Percentiles rank a stretch among this genome's conserved stretches.
These are phyloP conservation scores for Vanacampus margaritifer DNA, from an alignment of 2,113 vertebrate genomes.

Conservation along the genomic window DNA sequence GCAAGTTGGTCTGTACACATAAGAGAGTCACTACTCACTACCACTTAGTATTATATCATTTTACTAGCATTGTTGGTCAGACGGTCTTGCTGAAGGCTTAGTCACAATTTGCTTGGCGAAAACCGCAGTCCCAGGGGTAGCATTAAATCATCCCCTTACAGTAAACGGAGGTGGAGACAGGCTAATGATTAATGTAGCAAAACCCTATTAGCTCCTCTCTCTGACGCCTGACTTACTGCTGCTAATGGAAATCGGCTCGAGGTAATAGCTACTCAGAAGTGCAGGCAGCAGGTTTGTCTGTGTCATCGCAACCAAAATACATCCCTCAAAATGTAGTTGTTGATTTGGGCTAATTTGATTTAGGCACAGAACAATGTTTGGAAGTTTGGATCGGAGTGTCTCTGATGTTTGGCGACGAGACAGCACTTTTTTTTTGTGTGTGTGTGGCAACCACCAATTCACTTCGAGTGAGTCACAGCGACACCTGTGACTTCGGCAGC, in stretches of 20 bases:
- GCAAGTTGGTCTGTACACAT: conserved; percentile 1
- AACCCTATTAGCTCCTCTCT: conserved; percentile 60
- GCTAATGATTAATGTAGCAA: conserved; percentile 60
- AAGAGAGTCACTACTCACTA: not conserved
- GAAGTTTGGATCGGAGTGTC: not conserved
- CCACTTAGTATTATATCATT: not conserved
- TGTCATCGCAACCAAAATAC: conserved; percentile 25
- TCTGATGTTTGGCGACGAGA: conserved; percentile 10
- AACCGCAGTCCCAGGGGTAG: conserved; percentile 40
- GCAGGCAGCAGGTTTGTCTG: conserved; percentile 45
- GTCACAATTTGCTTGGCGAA: conserved; percentile 37
- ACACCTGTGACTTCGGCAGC: conserved; percentile 33
- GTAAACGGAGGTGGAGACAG: conserved; percentile 57
- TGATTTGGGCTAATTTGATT: not conserved
- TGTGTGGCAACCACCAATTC: conserved; percentile 16
- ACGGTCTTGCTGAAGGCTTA: not conserved
- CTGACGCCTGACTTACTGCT: conserved; percentile 60
- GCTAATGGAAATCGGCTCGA: conserved; percentile 63
- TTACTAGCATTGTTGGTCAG: not conserved
- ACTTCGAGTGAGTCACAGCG: conserved; percentile 25
- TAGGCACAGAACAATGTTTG: not conserved
- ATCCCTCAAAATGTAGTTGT: conserved; percentile 11
- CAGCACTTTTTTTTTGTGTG: conserved; percentile 6
- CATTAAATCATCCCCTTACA: conserved; percentile 57
- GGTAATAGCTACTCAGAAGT: conserved; percentile 55